phyloP scores from a whole-genome alignment of 2,888 invertebrate species.

The Drosophila rellima region DNA sequence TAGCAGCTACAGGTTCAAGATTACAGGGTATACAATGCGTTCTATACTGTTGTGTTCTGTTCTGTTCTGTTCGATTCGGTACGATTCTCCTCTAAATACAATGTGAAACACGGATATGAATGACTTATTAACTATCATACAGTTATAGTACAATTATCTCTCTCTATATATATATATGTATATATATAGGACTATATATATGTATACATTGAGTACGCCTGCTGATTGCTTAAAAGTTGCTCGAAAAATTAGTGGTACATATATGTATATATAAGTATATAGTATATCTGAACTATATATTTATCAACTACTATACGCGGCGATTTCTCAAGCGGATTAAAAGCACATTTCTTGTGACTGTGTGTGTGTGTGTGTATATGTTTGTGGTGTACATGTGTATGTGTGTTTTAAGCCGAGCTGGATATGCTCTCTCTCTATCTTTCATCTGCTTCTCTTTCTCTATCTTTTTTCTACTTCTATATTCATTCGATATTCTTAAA shows the following conservation, averaged over 20 bases:
- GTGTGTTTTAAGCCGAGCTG: slow-evolving; percentile 40
- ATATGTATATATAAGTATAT: slow-evolving; percentile 23
- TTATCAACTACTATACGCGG: slow-evolving; percentile 57
- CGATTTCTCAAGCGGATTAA: slow-evolving; percentile 73
- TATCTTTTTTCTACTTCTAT: neutral
- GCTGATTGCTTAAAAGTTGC: slow-evolving; percentile 78
- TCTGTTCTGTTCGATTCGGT: slow-evolving; percentile 2
- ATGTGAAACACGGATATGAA: slow-evolving; percentile 66
- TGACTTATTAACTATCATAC: slow-evolving; percentile 49
- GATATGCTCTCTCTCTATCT: slow-evolving; percentile 10
- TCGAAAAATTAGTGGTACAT: slow-evolving; percentile 75
- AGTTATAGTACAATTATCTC: slow-evolving; percentile 35
- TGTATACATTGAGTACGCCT: slow-evolving; percentile 58
- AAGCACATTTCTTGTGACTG: slow-evolving; percentile 66
- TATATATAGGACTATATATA: slow-evolving; percentile 22
- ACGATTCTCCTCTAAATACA: slow-evolving; percentile 43
- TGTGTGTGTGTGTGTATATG: slow-evolving; percentile 13
- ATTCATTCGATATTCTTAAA: slow-evolving; percentile 1
- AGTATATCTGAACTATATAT: slow-evolving; percentile 32
- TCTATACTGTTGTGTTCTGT: neutral
- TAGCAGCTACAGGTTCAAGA: slow-evolving; percentile 24
- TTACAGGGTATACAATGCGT: slow-evolving; percentile 24
- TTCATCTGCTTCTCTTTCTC: slow-evolving; percentile 6
- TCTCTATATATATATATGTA: slow-evolving; percentile 27
- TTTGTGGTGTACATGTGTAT: slow-evolving; percentile 13